phyloP scores from a whole-genome alignment of 2,888 invertebrate genomes.

The Plebejus melissa region DNA sequence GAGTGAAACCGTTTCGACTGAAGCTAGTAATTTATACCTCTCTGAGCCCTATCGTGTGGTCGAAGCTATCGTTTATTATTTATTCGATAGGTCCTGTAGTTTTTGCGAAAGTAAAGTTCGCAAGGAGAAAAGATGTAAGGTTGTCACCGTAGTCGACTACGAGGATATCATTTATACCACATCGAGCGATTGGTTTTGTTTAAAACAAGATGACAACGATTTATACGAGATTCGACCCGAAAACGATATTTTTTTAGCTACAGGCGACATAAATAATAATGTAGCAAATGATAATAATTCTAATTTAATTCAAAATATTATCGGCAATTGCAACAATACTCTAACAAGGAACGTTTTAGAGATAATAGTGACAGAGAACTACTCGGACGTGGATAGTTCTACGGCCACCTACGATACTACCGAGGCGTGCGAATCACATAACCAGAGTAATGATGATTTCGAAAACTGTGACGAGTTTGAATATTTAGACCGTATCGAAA shows the following conservation, averaged over 20 bases:
- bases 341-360: not conserved
- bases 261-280: constrained; percentile 30
- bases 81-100: constrained; percentile 56
- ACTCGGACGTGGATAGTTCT: constrained; percentile 8
- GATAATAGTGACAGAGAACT: not conserved
- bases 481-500: not conserved
- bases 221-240: constrained; percentile 28
- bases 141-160: constrained; percentile 60
- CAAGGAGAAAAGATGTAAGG: constrained; percentile 37
- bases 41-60: constrained; percentile 49
- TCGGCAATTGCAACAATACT: not conserved
- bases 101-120: constrained; percentile 43
- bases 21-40: constrained; percentile 49
- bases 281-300: not conserved
- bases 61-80: constrained; percentile 60
- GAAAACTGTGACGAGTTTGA: constrained; percentile 28
- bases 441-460: constrained; percentile 15
- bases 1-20: constrained; percentile 52
- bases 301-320: not conserved
- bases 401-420: not conserved
- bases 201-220: constrained; percentile 25
- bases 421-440: constrained; percentile 4
- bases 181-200: constrained; percentile 44
- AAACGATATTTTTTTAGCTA: constrained; percentile 26
- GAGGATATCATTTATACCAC: constrained; percentile 67